phyloP scores from a whole-genome alignment of 2,888 invertebrate species.

The Drosophila borealis region DNA sequence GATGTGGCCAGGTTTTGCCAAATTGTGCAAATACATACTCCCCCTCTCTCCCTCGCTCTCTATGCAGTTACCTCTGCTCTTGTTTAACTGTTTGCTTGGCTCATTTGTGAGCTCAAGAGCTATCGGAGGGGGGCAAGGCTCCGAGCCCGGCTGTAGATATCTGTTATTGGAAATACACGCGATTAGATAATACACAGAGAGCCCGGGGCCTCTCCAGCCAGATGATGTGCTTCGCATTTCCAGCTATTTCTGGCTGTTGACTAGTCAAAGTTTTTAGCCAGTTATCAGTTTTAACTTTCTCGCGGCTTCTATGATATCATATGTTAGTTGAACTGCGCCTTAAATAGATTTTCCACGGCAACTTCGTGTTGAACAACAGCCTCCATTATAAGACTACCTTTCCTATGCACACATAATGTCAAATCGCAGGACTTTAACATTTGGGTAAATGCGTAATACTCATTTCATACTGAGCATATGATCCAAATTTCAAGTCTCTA shows the following conservation, averaged over 20 bases:
- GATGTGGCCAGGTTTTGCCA: conserved; percentile 38
- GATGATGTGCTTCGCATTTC: conserved; percentile 12
- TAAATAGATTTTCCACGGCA: too few species aligned
- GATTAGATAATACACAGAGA: conserved; percentile 45
- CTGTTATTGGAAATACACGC: conserved; percentile 22
- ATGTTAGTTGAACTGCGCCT: too few species aligned
- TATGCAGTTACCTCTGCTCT: neutral
- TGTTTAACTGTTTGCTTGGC: conserved; percentile 13
- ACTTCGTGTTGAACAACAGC: too few species aligned
- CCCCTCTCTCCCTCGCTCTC: neutral
- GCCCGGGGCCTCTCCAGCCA: neutral
- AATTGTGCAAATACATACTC: conserved; percentile 35
- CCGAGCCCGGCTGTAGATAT: conserved; percentile 1
- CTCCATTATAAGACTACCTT: too few species aligned
- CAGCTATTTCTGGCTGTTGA: conserved; percentile 17
- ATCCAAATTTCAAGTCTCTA: too few species aligned
- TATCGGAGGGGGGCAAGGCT: neutral
- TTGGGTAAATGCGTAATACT: too few species aligned
- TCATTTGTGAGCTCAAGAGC: conserved; percentile 26
- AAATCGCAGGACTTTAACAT: too few species aligned
- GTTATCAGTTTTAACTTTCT: conserved; percentile 5
- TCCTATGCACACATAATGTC: too few species aligned
- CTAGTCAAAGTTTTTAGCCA: neutral
- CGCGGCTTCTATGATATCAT: neutral
- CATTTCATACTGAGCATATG: too few species aligned